phyloP scores from a whole-genome alignment of 2,888 invertebrate genomes.

The Thereva unica region DNA sequence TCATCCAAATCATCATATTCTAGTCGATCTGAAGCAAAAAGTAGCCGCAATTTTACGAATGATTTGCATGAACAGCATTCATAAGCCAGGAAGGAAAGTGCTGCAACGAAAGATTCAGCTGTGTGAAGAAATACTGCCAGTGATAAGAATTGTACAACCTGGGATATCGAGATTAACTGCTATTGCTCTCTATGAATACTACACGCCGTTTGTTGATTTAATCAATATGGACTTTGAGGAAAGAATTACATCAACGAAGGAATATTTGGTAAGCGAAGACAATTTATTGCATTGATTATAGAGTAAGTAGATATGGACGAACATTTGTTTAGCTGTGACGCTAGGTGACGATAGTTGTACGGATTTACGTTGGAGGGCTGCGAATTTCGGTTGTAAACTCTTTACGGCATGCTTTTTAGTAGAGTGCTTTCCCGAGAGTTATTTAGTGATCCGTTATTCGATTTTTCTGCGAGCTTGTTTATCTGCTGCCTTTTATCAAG shows the following conservation, averaged over 20 bases:
- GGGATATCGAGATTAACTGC: slow-evolving; percentile 61
- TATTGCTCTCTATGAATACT: slow-evolving; percentile 76
- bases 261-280: slow-evolving; percentile 57
- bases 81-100: slow-evolving; percentile 61
- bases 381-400: too few species aligned
- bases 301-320: too few species aligned
- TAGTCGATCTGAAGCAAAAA: slow-evolving; percentile 72
- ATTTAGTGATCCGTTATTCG: too few species aligned
- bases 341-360: too few species aligned
- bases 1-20: slow-evolving; percentile 69
- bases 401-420: too few species aligned
- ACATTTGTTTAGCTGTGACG: too few species aligned
- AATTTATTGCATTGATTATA: neutral
- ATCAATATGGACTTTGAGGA: slow-evolving; percentile 64
- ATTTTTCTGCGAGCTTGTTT: too few species aligned
- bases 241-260: slow-evolving; percentile 61
- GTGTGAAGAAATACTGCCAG: slow-evolving; percentile 67
- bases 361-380: too few species aligned
- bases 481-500: too few species aligned
- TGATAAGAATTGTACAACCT: slow-evolving; percentile 70
- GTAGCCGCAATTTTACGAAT: slow-evolving; percentile 65
- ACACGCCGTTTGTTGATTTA: slow-evolving; percentile 68
- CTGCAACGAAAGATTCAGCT: slow-evolving; percentile 68
- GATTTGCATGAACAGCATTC: slow-evolving; percentile 59
- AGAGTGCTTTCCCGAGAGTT: too few species aligned